Evolutionary conservation across 2,113 vertebrate genomes (phyloP), one percentile per base, ranked within the genome.

Genomic region (Tapirus terrestris): DNA sequence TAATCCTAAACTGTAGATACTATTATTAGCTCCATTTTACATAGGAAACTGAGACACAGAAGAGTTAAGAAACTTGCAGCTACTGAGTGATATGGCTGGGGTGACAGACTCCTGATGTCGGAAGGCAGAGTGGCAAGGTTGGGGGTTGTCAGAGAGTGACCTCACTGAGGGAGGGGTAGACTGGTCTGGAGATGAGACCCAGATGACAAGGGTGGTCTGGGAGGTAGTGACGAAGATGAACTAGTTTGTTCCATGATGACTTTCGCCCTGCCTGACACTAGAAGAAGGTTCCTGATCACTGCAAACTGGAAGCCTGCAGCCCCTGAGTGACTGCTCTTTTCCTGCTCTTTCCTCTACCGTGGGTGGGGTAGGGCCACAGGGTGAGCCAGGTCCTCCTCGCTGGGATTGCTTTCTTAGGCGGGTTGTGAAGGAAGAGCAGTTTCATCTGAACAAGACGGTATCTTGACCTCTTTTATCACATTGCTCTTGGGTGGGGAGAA

Each of bases 301-400:
- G 8, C 67, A 20, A 3, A n/a, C 23, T 0, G 43, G 53, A 73
- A 48, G 31, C 11, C 0, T 21, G 3, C 14, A 18, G 8, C 1
- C 29, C 20, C 43, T 20, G 53, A 58, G 68, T 6, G 0, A 43
- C 8, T 67, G n/a, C 14, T 51, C 21, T 25, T 93, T 93, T 72
- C 33, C 56, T 39, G 8, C 17, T 29, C 58, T 65, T 45, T 67
- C 21, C 25, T 39, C 39, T 39, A 39, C 39, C 0, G 1, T 67
- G 58, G 61, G 23, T 36, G 31, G 80, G 60, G 8, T 33, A 48
- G 63, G 39, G 3, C n/a, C 29, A 7, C 7, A 4, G 5, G 8
- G 36, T 14, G 21, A n/a, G 53, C n/a, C 70, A 7, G 25, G 18
- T 36, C 20, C 83, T 29, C 83, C 92, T 73, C 33, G 25, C 53